Base-by-base conservation (phyloP, 2,113 vertebrate species). In the Poecilia latipinna region DNA sequence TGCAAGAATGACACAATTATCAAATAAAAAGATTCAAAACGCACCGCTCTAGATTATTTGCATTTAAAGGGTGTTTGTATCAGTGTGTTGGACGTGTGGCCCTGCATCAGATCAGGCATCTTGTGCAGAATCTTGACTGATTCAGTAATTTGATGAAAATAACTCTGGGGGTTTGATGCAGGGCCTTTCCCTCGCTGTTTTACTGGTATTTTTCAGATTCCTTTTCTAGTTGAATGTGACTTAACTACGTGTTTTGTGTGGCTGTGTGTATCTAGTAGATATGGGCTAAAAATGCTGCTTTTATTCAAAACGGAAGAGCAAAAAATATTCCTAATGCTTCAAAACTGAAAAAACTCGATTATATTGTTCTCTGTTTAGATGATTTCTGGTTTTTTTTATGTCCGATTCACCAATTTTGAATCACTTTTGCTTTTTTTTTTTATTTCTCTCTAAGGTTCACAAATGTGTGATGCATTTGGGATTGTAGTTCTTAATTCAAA, bases 11-110 rank as follows among this genome's bases (percentile, higher is more conserved):
- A 61, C 79, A 75, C 74, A 84, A 76, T 79, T 66, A 88, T 84
- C 62, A 78, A 92, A 90, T 87, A 87, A 91, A 91, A 79, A 69
- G 65, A 85, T 86, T 84, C 84, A 65, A 85, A 85, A 54, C 29
- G 48, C 71, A 70, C 48, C 78, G 75, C 87, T 75, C 88, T 39
- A 65, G 28, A 10, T 65, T 57, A 57, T 24, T n/a, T n/a, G 3
- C 22, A 22, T 57, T 57, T 3, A 12, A 66, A 83, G 39, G 74
- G 42, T 74, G 1, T 76, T 37, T 80, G 13, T 75, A 17, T 3
- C 44, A 54, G 33, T 67, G 39, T 73, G 32, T 69, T 65, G 62
- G 8, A 33, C 74, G 5, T 35, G 17, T 6, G 26, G 73, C 74
- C 51, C 44, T 62, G 63, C 69, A n/a, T 70, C 72, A 72, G 37